These are phyloP conservation scores for Leuciscus waleckii DNA, from an alignment of 2,797 vertebrate species.

Conservation along the genomic window DNA sequence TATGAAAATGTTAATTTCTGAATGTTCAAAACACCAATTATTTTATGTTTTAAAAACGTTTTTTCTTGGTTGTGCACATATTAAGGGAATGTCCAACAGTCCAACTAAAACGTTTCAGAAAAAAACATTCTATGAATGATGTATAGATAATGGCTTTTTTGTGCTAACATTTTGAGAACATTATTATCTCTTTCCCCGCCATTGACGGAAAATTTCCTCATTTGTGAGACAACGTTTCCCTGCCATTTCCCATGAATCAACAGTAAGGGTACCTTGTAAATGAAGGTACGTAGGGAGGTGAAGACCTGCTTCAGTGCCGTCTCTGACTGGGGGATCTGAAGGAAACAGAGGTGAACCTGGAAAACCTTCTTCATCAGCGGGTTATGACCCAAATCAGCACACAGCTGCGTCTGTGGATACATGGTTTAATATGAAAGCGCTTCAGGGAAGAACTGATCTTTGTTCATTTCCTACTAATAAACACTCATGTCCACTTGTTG, in stretches of 20 bases:
- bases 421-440: not conserved
- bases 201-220: no score
- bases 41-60: no score
- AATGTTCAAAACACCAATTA: not conserved
- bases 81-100: not conserved
- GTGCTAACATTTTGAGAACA: not conserved
- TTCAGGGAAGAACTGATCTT: not conserved
- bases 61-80: not conserved
- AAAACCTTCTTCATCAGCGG: conserved; percentile 99
- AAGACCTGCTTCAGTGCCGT: conserved; percentile 93
- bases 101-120: not conserved
- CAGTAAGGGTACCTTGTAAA: conserved; percentile 87
- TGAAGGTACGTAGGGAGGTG: conserved; percentile 89
- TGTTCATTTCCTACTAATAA: not conserved
- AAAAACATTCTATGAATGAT: not conserved
- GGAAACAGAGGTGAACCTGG: conserved; percentile 94
- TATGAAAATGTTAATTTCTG: not conserved
- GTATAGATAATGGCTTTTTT: no score
- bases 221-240: no score
- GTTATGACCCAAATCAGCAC: conserved; percentile 92
- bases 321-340: conserved; percentile 97
- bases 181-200: no score
- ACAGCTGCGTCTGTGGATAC: conserved; percentile 86
- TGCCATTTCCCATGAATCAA: not conserved
- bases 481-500: not conserved